Base-by-base conservation (phyloP, 2,888 invertebrate genomes). In the Morpho deidamia region DNA sequence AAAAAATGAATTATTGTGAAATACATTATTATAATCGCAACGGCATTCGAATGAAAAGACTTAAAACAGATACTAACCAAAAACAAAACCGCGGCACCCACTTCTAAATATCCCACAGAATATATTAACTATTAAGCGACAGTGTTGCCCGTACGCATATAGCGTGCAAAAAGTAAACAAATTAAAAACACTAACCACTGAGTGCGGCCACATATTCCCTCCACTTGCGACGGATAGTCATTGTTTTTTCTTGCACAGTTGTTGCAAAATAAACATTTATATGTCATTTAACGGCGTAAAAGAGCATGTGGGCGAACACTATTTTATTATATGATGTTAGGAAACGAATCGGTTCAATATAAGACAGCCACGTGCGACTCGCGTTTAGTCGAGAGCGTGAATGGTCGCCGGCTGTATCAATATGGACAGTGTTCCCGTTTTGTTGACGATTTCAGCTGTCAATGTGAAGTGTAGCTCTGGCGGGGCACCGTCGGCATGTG, bases 161-260 rank as follows among this genome's bases (percentile, higher is more conserved):
- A 62, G 60, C 38, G 56, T 50, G 56, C 55, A 55, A 60, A 69
- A 63, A 64, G 63, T 65, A 68, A 69, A 67, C 68, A 68, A 12
- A 23, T 23, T 23, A 23, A 69, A 69, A 65, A 60, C 64, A 85
- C 88, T 74, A 70, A 89, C 88, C 88, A 74, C 88, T 88, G 76
- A 89, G 79, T 63, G 88, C 88, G 53, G 87, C 78, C 65, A 81
- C 78, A 76, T 88, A 89, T 75, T 89, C 88, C 68, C 88, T 85
- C 87, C 87, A 88, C 66, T 85, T 86, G 72, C 72, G 80, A 68
- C 74, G 75, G 79, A 71, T 76, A 74, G 72, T 79, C 88, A 87
- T 89, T 71, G 74, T 70, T 69, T 70, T 59, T 74, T 66, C 74
- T 71, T 65, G 68, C 76, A 71, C 69, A 64, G 69, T 72, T 71